Evolutionary conservation across 2,888 invertebrate species (phyloP), one percentile per base, ranked within the genome.

Genomic region (Sussaba pulchella): DNA sequence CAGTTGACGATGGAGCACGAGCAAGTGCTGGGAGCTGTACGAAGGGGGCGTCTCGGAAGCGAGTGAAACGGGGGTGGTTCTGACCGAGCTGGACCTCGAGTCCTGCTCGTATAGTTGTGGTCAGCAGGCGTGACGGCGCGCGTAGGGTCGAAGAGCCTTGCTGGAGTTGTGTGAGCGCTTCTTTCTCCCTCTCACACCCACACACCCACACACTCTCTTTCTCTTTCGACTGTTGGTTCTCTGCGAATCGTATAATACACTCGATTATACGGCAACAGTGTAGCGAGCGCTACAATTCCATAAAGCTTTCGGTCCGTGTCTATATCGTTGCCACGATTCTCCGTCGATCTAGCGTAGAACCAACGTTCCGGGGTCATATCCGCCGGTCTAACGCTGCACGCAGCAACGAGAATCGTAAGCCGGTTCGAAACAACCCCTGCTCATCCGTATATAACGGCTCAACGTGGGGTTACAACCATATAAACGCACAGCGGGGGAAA

Each of bases 71-170:
- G 78, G 81, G 82, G 78, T 79, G 83, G 74, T 73, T 76, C 78
- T 82, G 82, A 82, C 81, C 83, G 83, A 83, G 83, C 83, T 84
- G 82, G 82, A 74, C 86, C 84, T 6, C 87, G 83, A 81, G 82
- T 84, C 86, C 89, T n/a, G n/a, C 31, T 90, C 89, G 88, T 90
- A 89, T 89, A 91, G 90, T 88, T 90, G 91, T 87, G 91, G 91
- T 90, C 90, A 89, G 91, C 90, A 88, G 89, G 88, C 90, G 91
- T 91, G 90, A 91, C 90, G 91, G 88, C 84, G 83, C 81, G 82
- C 82, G 86, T 86, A 87, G 88, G 87, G 88, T 86, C 76, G 79
- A 83, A n/a, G 81, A 82, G 81, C 80, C 83, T 76, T 81, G 83
- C 77, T 82, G 80, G 81, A 77, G 76, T 52, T 84, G 66, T 80